Evolutionary conservation across 2,797 vertebrate species (phyloP), one percentile per base, ranked within the genome.

Genomic region (Siniperca undulata): DNA sequence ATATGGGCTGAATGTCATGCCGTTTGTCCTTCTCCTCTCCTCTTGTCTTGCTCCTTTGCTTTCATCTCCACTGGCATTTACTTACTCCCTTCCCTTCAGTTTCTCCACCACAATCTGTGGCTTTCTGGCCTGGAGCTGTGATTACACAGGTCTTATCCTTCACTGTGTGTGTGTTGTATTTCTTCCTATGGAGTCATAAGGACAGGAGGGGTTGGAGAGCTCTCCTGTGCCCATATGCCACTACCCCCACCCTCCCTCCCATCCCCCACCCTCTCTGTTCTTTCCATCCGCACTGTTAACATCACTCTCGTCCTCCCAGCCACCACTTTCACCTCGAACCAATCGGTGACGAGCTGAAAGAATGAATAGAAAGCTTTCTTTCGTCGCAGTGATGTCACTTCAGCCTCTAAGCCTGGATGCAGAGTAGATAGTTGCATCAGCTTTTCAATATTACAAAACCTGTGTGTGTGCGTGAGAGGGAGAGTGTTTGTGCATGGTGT

Each of bases 281-380:
- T 78, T 73, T 68, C 78, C 62, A 44, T 34, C 65, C 22, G 2
- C 77, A 56, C 60, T 10, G 20, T 67, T 76, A 62, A 59, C 69
- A 65, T 90, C 77, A 52, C 70, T 77, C 61, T 71, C n/a, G 9
- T 78, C 78, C 78, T 74, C 75, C 42, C 40, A 8, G 55, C 73
- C 59, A 10, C 85, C 59, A 36, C 76, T 80, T 71, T 79, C 56
- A 68, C 69, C 69, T 70, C 16, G 0, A 86, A 80, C 91, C 89
- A 92, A 86, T 94, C 86, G 64, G 46, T 82, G 55, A 84, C 48
- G 0, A 75, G 74, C 64, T 75, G 30, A 71, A 62, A 38, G 69
- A 80, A 91, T 90, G 86, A 94, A 93, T 88, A 76, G 86, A 86
- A 34, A 68, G 81, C 92, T 89, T 88, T 93, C 68, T 86, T 80